Base-by-base conservation (phyloP, 2,113 vertebrate species). In the Progne subis region DNA sequence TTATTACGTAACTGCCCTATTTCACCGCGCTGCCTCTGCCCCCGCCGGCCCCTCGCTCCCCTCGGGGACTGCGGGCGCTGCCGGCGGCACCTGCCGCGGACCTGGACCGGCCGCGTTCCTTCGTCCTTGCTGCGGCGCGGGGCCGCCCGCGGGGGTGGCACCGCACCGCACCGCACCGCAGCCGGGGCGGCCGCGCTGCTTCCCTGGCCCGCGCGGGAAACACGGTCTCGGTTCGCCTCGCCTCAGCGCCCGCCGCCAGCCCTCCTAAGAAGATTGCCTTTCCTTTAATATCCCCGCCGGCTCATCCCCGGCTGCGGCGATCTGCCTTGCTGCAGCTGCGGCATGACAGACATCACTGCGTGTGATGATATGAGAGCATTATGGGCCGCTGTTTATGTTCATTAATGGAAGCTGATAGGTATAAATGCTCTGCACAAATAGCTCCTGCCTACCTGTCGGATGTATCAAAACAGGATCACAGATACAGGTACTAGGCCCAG, bases 181-280 rank as follows among this genome's bases (percentile, higher is more conserved):
- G 37, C 37, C 41, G 19, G 49, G 61, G 28, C 19, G 56, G 34
- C 55, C 50, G 65, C 52, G 64, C 34, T 55, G 70, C 53, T 19
- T 46, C 44, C 46, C 59, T 63, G 78, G 86, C 55, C 57, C 50
- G 44, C 52, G 24, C 25, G 9, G 56, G 69, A 72, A 90, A 44
- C 50, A 47, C 60, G 89, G 94, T 69, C 12, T 90, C 39, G 72
- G 11, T 43, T 75, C 60, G 59, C 59, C 61, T 76, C 46, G 28
- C 61, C 39, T 75, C 76, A 44, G 88, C 82, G 81, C 70, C 93
- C 60, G 52, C 90, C 86, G 72, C 81, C 92, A 29, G 34, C 70
- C 70, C 88, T 86, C 55, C 74, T 98, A 99, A 99, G 98, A 98
- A 98, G 98, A 99, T 99, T 99, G 98, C 56, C 57, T 97, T 98